phyloP scores from a whole-genome alignment of 2,888 invertebrate genomes.

The Calameuta pallipes region DNA sequence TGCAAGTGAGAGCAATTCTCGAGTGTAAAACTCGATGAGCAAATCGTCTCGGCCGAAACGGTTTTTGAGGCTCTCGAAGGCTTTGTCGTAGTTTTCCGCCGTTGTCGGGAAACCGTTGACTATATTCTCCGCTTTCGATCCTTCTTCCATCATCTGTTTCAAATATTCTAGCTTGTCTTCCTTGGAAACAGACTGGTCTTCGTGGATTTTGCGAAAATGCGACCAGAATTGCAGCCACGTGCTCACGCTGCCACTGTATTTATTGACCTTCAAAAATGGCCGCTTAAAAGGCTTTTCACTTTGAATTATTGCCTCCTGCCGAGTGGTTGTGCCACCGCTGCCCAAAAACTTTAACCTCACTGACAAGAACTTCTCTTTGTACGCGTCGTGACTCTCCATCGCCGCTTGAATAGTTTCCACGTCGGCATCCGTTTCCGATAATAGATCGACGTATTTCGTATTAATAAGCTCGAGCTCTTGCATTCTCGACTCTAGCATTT shows the following conservation, averaged over 20 bases:
- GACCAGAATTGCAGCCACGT: constrained; percentile 39
- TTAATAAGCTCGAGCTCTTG: constrained; percentile 23
- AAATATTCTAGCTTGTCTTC: constrained; percentile 39
- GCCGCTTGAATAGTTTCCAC: constrained; percentile 15
- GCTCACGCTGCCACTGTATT: constrained; percentile 33
- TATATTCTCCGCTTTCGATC: constrained; percentile 37
- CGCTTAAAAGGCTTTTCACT: constrained; percentile 29
- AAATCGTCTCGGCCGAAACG: constrained; percentile 39
- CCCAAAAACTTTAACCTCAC: not conserved
- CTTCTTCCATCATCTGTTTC: constrained; percentile 27
- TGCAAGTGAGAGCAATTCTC: constrained; percentile 40
- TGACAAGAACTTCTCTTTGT: constrained; percentile 13
- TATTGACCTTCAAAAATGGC: constrained; percentile 34
- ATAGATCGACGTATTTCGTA: constrained; percentile 17
- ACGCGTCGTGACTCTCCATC: constrained; percentile 27
- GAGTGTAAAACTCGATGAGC: constrained; percentile 39
- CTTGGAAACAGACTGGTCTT: constrained; percentile 20
- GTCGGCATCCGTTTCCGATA: constrained; percentile 7
- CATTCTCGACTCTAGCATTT: constrained; percentile 24
- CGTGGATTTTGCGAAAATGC: constrained; percentile 37
- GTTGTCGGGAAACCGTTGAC: constrained; percentile 40
- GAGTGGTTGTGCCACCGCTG: not conserved
- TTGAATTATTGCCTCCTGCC: not conserved
- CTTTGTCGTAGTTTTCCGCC: constrained; percentile 42
- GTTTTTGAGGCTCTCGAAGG: constrained; percentile 34